Percentiles rank a stretch among this genome's conserved stretches.
These are phyloP conservation scores for Miltochrista miniata DNA, from an alignment of 2,888 invertebrate species.

Conservation along the genomic window DNA sequence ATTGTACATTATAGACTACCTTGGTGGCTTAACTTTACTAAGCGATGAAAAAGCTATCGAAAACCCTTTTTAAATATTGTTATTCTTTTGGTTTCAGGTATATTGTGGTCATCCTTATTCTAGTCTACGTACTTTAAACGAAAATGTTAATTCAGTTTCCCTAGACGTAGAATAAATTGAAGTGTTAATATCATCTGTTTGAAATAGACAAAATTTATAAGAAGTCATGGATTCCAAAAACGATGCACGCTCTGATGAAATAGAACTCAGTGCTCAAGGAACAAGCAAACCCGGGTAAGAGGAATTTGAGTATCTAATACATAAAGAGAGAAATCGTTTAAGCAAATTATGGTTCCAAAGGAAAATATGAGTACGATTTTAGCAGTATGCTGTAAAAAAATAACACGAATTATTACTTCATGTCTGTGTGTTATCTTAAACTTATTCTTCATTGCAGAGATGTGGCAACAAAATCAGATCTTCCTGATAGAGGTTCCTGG, in stretches of 20 bases:
- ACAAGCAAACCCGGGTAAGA: conserved; percentile 67
- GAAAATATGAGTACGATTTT: no score
- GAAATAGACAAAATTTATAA: conserved; percentile 34
- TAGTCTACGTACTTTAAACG: conserved; percentile 60
- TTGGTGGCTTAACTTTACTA: not conserved
- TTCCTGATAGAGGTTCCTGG: conserved; percentile 95
- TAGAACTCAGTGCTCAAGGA: conserved; percentile 74
- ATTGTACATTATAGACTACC: no score
- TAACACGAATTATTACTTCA: no score
- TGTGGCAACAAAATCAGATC: conserved; percentile 65
- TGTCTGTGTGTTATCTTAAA: no score
- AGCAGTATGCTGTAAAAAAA: no score
- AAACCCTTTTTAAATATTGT: no score
- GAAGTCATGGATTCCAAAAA: conserved; percentile 67
- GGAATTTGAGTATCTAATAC: not conserved
- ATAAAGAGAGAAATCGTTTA: no score
- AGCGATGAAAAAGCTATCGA: not conserved
- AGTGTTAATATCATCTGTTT: conserved; percentile 32
- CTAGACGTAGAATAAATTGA: conserved; percentile 41
- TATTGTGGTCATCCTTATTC: conserved; percentile 48
- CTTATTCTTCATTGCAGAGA: conserved; percentile 48
- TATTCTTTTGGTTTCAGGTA: conserved; percentile 56
- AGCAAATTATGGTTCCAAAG: no score
- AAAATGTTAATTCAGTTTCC: conserved; percentile 74
- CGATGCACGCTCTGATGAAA: conserved; percentile 65